A percentile compares a stretch with the other conserved stretches of the same genome.
These are phyloP conservation scores for Tetragnatha montana DNA, from an alignment of 2,888 invertebrate species.

Conservation along the genomic window DNA sequence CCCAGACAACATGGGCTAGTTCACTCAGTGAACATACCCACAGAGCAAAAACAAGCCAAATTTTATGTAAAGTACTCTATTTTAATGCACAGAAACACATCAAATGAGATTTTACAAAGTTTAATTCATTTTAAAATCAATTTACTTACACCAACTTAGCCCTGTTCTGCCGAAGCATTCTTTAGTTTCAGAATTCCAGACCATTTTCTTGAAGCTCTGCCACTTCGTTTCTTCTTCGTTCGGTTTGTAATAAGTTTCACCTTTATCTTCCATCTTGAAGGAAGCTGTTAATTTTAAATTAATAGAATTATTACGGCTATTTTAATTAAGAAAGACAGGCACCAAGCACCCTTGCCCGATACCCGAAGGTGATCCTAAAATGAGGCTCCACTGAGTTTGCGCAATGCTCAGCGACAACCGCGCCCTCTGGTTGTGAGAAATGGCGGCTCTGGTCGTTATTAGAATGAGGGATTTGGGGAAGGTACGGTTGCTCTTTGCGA, in stretches of 20 bases:
- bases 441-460: conserved; percentile 14
- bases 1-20: too few relatives aligned
- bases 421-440: conserved; percentile 46
- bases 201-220: conserved; percentile 86
- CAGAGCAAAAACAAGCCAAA: not conserved
- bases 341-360: conserved; percentile 57
- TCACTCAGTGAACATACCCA: too few relatives aligned
- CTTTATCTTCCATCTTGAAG: conserved; percentile 65
- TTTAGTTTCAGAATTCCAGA: conserved; percentile 94
- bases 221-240: conserved; percentile 73
- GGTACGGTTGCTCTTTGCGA: not conserved
- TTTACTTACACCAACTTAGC: conserved; percentile 93
- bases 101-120: not conserved
- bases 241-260: conserved; percentile 56
- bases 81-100: not conserved
- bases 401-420: conserved; percentile 20
- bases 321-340: conserved; percentile 22
- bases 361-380: conserved; percentile 65
- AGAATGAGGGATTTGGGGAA: conserved; percentile 3
- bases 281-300: conserved; percentile 33
- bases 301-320: conserved; percentile 37
- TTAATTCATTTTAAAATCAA: not conserved
- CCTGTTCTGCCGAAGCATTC: conserved; percentile 94
- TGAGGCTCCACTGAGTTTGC: conserved; percentile 48
- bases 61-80: not conserved